These are phyloP conservation scores for Zoroaster sp. DNA, from an alignment of 53 echinoderm and acorn worm species.

Conservation along the genomic window DNA sequence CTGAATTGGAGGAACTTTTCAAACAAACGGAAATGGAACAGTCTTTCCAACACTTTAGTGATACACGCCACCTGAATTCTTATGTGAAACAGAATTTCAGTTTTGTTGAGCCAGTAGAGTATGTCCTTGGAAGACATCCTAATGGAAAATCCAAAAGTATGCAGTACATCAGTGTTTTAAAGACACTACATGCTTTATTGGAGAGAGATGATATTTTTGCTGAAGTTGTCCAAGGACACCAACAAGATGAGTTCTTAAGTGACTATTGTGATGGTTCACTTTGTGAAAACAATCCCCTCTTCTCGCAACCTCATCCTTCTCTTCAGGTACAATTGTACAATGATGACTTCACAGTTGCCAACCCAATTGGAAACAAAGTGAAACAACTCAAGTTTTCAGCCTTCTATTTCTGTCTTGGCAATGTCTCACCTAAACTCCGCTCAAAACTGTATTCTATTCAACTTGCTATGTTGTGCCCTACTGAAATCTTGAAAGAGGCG, in stretches of 20 bases:
- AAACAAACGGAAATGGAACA: background rate
- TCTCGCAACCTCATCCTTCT: background rate
- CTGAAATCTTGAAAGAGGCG: background rate
- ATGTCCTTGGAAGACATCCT: constrained; percentile 8
- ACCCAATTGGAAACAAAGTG: constrained; percentile 10
- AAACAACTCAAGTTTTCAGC: constrained; percentile 11
- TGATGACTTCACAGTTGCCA: too few species aligned
- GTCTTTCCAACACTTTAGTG: background rate
- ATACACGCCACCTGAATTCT: background rate
- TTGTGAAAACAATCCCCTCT: background rate
- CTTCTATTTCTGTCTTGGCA: constrained; percentile 10
- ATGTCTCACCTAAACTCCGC: background rate
- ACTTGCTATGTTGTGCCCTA: background rate
- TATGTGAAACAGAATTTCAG: background rate
- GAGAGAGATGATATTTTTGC: too few species aligned
- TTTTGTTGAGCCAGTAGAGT: constrained; percentile 45
- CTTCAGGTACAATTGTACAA: background rate
- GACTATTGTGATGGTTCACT: background rate
- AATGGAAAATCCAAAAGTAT: background rate
- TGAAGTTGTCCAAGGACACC: background rate
- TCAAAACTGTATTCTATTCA: too few species aligned
- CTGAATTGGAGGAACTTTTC: background rate
- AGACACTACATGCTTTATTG: too few species aligned
- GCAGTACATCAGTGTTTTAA: too few species aligned
- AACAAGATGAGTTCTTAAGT: background rate